Evolutionary conservation across 2,888 invertebrate species (phyloP).

Genomic region (Lordiphosa fenestrarum): DNA sequence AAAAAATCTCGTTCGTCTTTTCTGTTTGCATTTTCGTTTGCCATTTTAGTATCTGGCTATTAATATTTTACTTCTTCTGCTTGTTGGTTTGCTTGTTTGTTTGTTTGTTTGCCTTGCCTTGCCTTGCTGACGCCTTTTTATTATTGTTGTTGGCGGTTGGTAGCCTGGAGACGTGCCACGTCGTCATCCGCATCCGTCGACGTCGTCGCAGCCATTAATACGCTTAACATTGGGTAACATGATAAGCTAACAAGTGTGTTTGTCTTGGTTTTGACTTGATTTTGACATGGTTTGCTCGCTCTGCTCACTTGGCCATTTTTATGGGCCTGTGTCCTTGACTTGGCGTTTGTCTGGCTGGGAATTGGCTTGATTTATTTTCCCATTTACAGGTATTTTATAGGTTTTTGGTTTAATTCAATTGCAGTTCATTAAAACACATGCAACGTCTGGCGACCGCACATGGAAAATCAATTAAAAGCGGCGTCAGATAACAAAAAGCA

Average conservation of each 20-base stretch:
- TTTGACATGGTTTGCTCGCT: slow-evolving; percentile 41
- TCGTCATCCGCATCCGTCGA: slow-evolving; percentile 13
- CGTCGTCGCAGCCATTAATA: slow-evolving; percentile 52
- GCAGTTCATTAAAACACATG: slow-evolving; percentile 52
- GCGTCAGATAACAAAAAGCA: slow-evolving; percentile 55
- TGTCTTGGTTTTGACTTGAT: slow-evolving; percentile 69
- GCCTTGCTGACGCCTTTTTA: slow-evolving; percentile 49
- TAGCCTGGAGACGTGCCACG: slow-evolving; percentile 34
- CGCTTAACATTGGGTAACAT: slow-evolving; percentile 68
- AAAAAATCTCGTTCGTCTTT: slow-evolving; percentile 38
- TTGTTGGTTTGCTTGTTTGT: slow-evolving; percentile 29
- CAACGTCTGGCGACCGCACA: slow-evolving; percentile 30
- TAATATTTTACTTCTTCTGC: slow-evolving; percentile 61
- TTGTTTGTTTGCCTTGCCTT: slow-evolving; percentile 18
- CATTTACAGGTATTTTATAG: slow-evolving; percentile 8
- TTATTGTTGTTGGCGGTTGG: slow-evolving; percentile 27
- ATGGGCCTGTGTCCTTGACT: slow-evolving; percentile 36
- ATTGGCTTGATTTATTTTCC: slow-evolving; percentile 13
- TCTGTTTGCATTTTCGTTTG: slow-evolving; percentile 36
- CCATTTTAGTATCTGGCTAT: slow-evolving; percentile 67
- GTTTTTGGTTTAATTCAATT: slow-evolving; percentile 45
- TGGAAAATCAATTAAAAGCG: slow-evolving; percentile 65
- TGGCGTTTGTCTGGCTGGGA: slow-evolving; percentile 14
- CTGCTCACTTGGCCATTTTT: slow-evolving; percentile 5
- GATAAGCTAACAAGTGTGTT: slow-evolving; percentile 73